Percentiles rank a stretch among this genome's conserved stretches.
Evolutionary conservation across 2,888 invertebrate species (phyloP).

Genomic region (Dryobotodes eremita): DNA sequence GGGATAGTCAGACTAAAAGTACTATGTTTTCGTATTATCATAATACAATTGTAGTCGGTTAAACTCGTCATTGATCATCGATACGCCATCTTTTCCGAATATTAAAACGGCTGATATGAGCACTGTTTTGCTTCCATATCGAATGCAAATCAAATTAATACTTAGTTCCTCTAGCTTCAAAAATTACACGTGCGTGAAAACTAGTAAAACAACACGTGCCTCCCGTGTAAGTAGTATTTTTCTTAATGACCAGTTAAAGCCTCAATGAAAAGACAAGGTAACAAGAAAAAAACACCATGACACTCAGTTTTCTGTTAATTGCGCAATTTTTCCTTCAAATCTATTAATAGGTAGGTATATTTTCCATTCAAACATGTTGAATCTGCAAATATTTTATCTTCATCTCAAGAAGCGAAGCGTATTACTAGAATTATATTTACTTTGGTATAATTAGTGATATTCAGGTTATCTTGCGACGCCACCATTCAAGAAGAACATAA

Average conservation of each 20-base stretch:
- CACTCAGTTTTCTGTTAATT: conserved; percentile 33
- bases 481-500: conserved; percentile 6
- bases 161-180: conserved; percentile 1
- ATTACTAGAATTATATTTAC: conserved; percentile 48
- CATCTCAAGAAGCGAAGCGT: conserved; percentile 36
- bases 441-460: conserved; percentile 48
- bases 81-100: not conserved
- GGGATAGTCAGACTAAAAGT: not conserved
- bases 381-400: conserved; percentile 53
- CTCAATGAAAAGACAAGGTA: conserved; percentile 21
- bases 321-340: conserved; percentile 41
- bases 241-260: conserved; percentile 37
- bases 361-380: conserved; percentile 46
- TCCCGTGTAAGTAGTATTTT: conserved; percentile 7
- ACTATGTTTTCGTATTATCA: not conserved
- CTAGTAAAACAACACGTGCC: conserved; percentile 10
- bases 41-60: not conserved
- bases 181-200: conserved; percentile 33
- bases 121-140: not conserved
- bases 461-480: conserved; percentile 34
- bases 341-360: conserved; percentile 48
- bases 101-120: not conserved
- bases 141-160: conserved; percentile 15
- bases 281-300: conserved; percentile 36
- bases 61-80: not conserved